These are phyloP conservation scores for Apodemus sylvaticus DNA, from an alignment of 2,113 vertebrate species.

Conservation along the genomic window DNA sequence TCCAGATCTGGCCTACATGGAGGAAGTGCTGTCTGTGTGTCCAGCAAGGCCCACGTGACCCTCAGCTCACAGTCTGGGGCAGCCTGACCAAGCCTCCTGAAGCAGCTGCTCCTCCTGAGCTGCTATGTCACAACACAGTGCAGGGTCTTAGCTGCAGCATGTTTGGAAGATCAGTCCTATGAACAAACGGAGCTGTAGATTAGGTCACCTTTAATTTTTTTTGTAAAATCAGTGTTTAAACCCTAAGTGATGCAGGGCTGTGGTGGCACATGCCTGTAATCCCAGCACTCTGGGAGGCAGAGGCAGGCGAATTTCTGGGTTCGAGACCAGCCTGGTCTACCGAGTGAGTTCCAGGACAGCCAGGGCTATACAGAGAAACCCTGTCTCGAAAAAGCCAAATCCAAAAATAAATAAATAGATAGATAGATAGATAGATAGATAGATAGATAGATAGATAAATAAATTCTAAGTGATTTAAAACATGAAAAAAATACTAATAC, in stretches of 20 bases:
- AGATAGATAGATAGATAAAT: no score
- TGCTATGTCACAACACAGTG: constrained; percentile 16
- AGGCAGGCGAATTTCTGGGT: no score
- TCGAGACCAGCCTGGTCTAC: no score
- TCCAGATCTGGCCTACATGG: constrained; percentile 94
- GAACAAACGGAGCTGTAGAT: constrained; percentile 35
- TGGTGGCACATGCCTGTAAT: no score
- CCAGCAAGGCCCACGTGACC: constrained; percentile 97
- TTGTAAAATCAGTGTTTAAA: constrained; percentile 55
- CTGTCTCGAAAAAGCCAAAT: no score
- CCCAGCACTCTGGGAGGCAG: no score
- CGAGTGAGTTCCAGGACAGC: no score
- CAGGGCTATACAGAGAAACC: no score
- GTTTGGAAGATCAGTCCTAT: neutral
- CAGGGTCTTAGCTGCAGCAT: neutral
- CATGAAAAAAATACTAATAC: neutral
- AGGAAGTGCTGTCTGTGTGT: constrained; percentile 98
- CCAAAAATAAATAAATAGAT: no score
- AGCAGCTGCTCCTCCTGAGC: constrained; percentile 85
- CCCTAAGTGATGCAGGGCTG: constrained; percentile 47
- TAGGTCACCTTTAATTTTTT: neutral
- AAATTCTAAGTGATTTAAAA: constrained; percentile 60
- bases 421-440: no score
- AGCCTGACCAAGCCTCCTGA: constrained; percentile 93
- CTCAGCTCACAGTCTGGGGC: constrained; percentile 92